Percentiles rank a stretch among this genome's conserved stretches.
Evolutionary conservation across 2,888 invertebrate species (phyloP).

Genomic region (Coenonympha glycerion): DNA sequence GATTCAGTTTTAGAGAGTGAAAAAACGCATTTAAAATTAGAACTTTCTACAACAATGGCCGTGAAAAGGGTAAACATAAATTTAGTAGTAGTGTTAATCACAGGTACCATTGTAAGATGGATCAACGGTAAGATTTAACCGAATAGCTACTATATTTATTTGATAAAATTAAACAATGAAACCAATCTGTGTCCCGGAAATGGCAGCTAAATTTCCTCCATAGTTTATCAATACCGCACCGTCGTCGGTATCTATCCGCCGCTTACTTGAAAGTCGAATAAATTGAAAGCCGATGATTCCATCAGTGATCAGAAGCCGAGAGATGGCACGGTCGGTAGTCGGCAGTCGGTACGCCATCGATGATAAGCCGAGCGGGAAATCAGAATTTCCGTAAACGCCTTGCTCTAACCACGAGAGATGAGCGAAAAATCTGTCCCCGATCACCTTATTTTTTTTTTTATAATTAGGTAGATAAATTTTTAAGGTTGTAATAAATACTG

Average conservation of each 20-base stretch:
- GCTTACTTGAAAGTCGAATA: constrained; percentile 22
- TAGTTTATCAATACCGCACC: constrained; percentile 18
- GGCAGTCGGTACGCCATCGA: constrained; percentile 24
- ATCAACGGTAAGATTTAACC: no score
- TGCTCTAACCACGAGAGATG: constrained; percentile 9
- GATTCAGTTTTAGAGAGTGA: no score
- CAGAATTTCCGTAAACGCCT: constrained; percentile 38
- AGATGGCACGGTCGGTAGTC: constrained; percentile 19
- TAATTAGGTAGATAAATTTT: no score
- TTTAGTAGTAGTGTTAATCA: no score
- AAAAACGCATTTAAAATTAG: no score
- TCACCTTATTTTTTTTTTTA: neutral
- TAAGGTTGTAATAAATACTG: no score
- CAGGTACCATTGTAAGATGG: no score
- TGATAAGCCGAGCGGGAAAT: constrained; percentile 38
- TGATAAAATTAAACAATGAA: neutral
- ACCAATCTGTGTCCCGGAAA: neutral
- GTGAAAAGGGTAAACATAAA: no score
- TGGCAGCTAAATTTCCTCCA: constrained; percentile 8
- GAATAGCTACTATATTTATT: no score
- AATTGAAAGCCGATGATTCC: constrained; percentile 30
- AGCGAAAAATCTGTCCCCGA: neutral
- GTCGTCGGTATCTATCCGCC: constrained; percentile 7
- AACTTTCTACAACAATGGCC: no score
- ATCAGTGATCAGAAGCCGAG: constrained; percentile 24